These are phyloP conservation scores for Phyllopteryx taeniolatus DNA, from an alignment of 2,113 vertebrate genomes.

Conservation along the genomic window DNA sequence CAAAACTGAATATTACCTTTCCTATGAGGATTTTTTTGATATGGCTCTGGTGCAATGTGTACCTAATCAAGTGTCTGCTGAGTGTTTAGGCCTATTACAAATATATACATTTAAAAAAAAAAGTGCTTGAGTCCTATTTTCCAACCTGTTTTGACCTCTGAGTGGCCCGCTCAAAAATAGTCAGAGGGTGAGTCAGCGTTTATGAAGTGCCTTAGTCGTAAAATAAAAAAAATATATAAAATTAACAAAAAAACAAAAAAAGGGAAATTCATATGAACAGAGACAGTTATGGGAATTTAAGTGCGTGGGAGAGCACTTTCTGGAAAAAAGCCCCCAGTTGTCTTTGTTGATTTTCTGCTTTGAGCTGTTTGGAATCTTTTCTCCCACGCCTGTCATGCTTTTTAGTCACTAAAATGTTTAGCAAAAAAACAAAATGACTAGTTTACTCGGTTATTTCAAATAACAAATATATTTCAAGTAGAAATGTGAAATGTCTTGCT, in stretches of 20 bases:
- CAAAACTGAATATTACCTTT: too few relatives aligned
- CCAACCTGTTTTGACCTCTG: not conserved
- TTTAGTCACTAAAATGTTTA: not conserved
- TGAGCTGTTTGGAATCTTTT: not conserved
- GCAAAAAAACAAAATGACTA: not conserved
- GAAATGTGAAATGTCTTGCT: not conserved
- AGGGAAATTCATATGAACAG: not conserved
- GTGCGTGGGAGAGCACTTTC: not conserved
- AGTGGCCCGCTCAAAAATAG: not conserved
- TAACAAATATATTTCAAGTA: not conserved
- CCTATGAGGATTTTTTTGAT: too few relatives aligned
- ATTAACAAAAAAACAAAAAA: too few relatives aligned
- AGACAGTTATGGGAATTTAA: not conserved
- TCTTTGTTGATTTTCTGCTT: conserved; percentile 4
- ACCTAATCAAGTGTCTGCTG: not conserved
- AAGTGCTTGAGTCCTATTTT: not conserved
- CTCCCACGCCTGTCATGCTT: not conserved
- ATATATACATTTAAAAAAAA: not conserved
- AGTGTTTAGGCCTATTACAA: not conserved
- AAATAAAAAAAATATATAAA: not conserved
- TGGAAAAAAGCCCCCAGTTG: not conserved
- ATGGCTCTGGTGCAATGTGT: not conserved
- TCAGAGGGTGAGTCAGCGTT: conserved; percentile 7
- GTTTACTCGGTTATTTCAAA: too few relatives aligned
- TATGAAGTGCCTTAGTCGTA: not conserved